These are phyloP conservation scores for Vombatus ursinus DNA, from an alignment of 2,113 vertebrate species.

Conservation along the genomic window DNA sequence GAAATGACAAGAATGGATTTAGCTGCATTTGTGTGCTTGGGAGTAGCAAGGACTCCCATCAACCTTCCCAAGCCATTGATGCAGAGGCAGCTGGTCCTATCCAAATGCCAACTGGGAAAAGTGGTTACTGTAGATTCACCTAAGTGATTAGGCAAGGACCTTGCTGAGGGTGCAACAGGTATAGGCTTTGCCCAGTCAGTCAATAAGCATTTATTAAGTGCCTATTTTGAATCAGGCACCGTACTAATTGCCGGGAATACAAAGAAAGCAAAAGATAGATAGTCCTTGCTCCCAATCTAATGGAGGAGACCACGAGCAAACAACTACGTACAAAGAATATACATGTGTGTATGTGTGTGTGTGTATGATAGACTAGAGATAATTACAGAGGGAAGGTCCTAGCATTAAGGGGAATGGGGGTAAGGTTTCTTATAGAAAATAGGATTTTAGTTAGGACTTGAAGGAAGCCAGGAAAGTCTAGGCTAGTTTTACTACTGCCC, in stretches of 20 bases:
- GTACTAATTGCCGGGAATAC: not conserved
- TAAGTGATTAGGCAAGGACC: not conserved
- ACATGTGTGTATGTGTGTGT: not conserved
- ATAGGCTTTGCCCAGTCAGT: not conserved
- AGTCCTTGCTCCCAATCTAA: not conserved
- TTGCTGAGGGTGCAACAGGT: not conserved
- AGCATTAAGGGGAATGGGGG: not conserved
- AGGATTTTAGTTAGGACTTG: not conserved
- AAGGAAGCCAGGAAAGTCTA: not conserved
- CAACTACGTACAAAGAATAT: not conserved
- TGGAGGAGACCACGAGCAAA: not conserved
- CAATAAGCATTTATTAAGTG: not conserved
- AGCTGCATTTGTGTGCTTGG: not conserved
- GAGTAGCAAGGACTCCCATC: not conserved
- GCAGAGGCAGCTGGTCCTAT: not conserved
- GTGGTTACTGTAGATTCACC: not conserved
- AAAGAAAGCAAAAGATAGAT: not conserved
- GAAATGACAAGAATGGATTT: not conserved
- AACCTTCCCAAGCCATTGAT: not conserved
- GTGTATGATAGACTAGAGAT: not conserved
- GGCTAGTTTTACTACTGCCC: not conserved
- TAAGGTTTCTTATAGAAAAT: not conserved
- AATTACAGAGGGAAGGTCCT: not conserved
- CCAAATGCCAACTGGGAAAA: conserved; percentile 43
- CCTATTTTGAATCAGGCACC: not conserved